These are phyloP conservation scores for Drosophila suzukii DNA, from an alignment of 1,140 invertebrate species.

Conservation along the genomic window DNA sequence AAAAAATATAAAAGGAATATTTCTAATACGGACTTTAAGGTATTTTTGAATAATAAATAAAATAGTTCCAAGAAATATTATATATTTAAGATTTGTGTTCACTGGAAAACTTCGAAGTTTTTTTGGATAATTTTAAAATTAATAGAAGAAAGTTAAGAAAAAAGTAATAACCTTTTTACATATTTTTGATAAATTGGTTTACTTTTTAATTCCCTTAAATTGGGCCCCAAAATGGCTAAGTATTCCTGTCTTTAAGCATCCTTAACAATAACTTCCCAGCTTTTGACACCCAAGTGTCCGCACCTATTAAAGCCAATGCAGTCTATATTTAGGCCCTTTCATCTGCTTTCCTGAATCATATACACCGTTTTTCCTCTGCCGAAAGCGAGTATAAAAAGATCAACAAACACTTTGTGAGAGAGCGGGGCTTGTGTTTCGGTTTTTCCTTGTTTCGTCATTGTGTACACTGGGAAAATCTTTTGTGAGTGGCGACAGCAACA, in stretches of 20 bases:
- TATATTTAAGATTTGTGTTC: no score
- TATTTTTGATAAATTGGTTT: no score
- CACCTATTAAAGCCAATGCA: slow-evolving; percentile 1
- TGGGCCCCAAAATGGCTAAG: neutral
- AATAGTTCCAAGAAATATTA: no score
- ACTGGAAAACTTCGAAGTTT: no score
- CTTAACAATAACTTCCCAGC: slow-evolving; percentile 5
- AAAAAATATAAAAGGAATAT: neutral
- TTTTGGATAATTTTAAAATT: no score
- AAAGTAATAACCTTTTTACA: no score
- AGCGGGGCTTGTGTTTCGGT: slow-evolving; percentile 25
- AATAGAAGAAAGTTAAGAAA: no score
- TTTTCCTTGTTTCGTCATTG: slow-evolving; percentile 39
- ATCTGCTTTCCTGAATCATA: slow-evolving; percentile 22
- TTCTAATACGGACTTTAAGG: no score
- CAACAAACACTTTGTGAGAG: slow-evolving; percentile 31
- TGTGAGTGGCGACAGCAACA: slow-evolving; percentile 38
- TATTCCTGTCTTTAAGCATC: neutral
- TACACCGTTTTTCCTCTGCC: slow-evolving; percentile 17
- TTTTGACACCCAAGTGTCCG: neutral
- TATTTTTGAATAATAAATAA: no score
- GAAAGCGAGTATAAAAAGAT: slow-evolving; percentile 37
- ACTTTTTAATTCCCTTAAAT: neutral
- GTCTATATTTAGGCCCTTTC: slow-evolving; percentile 25
- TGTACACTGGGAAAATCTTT: slow-evolving; percentile 51